Percentiles rank a stretch among this genome's conserved stretches.
These are phyloP conservation scores for Chloroclysta siterata DNA, from an alignment of 2,888 invertebrate species.

Conservation along the genomic window DNA sequence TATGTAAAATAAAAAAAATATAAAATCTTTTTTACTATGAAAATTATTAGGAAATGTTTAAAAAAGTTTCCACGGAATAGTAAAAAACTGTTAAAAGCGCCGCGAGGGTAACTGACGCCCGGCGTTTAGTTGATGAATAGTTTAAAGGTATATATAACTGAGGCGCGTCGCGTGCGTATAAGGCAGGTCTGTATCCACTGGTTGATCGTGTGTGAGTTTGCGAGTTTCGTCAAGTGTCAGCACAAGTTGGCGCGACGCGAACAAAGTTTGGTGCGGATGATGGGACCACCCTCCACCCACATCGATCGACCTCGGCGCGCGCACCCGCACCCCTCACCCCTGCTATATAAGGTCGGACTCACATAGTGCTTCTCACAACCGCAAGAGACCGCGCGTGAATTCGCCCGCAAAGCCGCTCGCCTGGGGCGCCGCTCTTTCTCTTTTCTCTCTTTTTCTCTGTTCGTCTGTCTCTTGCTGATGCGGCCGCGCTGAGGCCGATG, in stretches of 20 bases:
- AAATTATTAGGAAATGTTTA: too few species aligned
- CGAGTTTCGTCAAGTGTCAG: constrained; percentile 64
- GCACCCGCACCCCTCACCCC: constrained; percentile 54
- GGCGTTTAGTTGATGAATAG: constrained; percentile 9
- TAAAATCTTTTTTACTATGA: too few species aligned
- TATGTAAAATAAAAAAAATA: too few species aligned
- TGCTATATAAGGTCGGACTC: constrained; percentile 78
- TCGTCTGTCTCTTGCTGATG: constrained; percentile 82
- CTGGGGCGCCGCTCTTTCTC: constrained; percentile 84
- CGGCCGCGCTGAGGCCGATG: constrained; percentile 83
- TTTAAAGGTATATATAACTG: constrained; percentile 10
- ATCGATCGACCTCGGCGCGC: constrained; percentile 79
- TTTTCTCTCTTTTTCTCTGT: constrained; percentile 81
- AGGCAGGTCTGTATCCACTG: constrained; percentile 61
- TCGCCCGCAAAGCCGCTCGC: constrained; percentile 80
- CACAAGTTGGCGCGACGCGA: constrained; percentile 65
- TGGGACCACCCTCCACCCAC: constrained; percentile 57
- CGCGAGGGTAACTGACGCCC: neutral
- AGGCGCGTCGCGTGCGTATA: constrained; percentile 43
- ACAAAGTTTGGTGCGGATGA: constrained; percentile 68
- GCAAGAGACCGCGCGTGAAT: constrained; percentile 84
- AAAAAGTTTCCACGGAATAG: neutral
- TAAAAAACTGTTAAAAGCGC: neutral
- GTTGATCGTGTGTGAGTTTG: constrained; percentile 66
- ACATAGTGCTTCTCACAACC: constrained; percentile 79